Evolutionary conservation across 2,888 invertebrate genomes (phyloP), one percentile per base, ranked within the genome.

Genomic region (Papilio gigon): DNA sequence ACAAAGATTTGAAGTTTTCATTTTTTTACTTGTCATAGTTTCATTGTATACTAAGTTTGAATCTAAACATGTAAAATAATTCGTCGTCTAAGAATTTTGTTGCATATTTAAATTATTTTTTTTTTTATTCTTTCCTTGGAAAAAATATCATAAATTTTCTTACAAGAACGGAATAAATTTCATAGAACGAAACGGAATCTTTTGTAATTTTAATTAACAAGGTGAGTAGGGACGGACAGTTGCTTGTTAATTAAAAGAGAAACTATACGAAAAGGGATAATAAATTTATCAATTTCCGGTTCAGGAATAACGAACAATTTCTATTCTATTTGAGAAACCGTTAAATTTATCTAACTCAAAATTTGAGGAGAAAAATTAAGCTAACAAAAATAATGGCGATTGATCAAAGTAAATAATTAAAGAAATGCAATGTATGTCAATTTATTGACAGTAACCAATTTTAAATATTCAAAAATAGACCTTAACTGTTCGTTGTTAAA

Each of bases 201-300:
- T 53, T 53, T 56, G 30, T 56, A 56, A 56, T 56, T 30, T 56
- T 56, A 56, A 56, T 56, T 56, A 56, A 56, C 53, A 56, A 30
- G 53, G 30, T 56, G 53, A 56, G 30, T 30, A 30, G 53, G 53
- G 53, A 56, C 53, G 30, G 53, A 56, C 53, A 56, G 53, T 30
- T 27, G 53, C 53, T 53, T 30, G 53, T 56, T 56, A 56, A 56
- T 56, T 30, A 56, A 56, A 56, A 56, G 53, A n/a, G 17, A 56
- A 56, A 56, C 53, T 56, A 56, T 56, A 56, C 17, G 27, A 30
- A 56, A 30, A 56, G 53, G 53, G 30, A 30, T 56, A 30, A 56
- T 56, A 50, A 50, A 50, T 56, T 56, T 17, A 56, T 30, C 27
- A 56, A 56, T 56, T 56, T 56, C 17, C 30, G n/a, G n/a, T 17